These are phyloP conservation scores for Platysteira castanea DNA, from an alignment of 2,113 vertebrate species.

Conservation along the genomic window DNA sequence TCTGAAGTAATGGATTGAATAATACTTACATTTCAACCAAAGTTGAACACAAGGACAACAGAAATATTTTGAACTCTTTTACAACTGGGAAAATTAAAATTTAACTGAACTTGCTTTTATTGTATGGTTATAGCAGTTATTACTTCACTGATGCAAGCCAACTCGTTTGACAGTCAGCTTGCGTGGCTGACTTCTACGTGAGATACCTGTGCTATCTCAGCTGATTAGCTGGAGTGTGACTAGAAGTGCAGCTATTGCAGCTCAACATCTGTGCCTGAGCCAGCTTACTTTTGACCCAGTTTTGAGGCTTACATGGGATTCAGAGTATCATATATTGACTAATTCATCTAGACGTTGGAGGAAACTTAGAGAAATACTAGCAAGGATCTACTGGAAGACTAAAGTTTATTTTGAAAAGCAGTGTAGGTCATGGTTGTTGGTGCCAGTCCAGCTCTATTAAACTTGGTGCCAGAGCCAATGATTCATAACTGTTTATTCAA, in stretches of 20 bases:
- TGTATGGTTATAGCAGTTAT: neutral
- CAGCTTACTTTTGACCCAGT: neutral
- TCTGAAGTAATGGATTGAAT: neutral
- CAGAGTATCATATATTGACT: neutral
- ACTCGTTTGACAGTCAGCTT: neutral
- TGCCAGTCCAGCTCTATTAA: neutral
- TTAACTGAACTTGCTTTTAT: neutral
- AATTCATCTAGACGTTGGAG: neutral
- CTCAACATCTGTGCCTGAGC: neutral
- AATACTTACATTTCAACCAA: neutral
- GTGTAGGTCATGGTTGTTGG: neutral
- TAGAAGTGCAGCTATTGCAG: neutral
- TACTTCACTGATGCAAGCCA: neutral
- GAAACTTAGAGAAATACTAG: neutral
- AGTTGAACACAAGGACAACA: neutral
- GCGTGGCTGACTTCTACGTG: neutral
- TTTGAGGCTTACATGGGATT: neutral
- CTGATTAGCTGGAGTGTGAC: neutral
- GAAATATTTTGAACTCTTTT: neutral
- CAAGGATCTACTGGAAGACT: neutral
- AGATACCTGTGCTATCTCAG: neutral
- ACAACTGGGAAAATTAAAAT: neutral
- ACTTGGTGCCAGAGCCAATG: neutral
- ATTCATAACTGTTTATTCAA: neutral
- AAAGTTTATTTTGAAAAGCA: slow-evolving; percentile 28